Percentiles rank a stretch among this genome's conserved stretches.
phyloP scores from a whole-genome alignment of 35 echinoderm and acorn worm species.

The Heliocidaris tuberculata region DNA sequence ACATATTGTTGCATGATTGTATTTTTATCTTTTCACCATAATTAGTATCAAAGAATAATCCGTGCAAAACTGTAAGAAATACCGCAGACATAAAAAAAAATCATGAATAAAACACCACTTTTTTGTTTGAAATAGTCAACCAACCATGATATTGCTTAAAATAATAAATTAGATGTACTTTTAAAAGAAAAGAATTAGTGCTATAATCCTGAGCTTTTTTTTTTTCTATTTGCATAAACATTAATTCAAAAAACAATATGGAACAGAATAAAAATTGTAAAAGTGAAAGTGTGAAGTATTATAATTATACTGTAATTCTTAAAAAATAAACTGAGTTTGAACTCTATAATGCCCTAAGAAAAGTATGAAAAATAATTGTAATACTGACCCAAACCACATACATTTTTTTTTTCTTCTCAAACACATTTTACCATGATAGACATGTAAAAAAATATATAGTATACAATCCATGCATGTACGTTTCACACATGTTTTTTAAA shows the following conservation, averaged over 20 bases:
- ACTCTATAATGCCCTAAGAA: background rate
- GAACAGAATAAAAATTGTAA: background rate
- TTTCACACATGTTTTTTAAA: background rate
- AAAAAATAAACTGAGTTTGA: too few relatives aligned
- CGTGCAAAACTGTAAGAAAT: background rate
- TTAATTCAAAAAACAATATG: background rate
- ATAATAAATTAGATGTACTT: background rate
- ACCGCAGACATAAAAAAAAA: background rate
- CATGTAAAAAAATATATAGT: background rate
- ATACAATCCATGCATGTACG: background rate
- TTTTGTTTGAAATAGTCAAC: background rate
- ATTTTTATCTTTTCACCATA: background rate
- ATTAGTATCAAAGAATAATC: background rate
- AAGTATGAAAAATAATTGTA: background rate
- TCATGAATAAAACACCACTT: background rate
- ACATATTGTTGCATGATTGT: background rate
- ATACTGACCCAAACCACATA: background rate
- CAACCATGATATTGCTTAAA: background rate
- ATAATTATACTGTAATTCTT: background rate
- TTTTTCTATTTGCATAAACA: background rate
- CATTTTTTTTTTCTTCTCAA: background rate
- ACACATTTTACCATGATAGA: background rate
- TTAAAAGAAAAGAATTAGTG: too few relatives aligned
- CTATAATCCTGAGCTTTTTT: too few relatives aligned
- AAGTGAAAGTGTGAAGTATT: background rate